Evolutionary conservation across 1,140 invertebrate species (phyloP), one percentile per base, ranked within the genome.

Genomic region (Notospermus geniculatus): DNA sequence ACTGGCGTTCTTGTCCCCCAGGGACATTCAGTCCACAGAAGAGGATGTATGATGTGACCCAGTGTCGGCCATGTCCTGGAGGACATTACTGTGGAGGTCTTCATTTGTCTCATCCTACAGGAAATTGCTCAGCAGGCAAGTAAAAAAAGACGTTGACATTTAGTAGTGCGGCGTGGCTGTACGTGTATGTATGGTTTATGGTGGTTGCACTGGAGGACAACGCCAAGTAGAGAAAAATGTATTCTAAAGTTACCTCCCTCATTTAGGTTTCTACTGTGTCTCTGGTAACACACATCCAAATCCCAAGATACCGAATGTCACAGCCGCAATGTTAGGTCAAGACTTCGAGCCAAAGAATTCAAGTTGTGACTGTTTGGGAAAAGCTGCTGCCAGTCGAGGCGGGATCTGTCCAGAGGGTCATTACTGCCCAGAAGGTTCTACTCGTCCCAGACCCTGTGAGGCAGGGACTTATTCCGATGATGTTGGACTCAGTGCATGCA

Each of bases 391-490:
- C 32, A 75, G 77, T 11, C 66, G 73, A 1, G 77, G 77, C 25
- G 77, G 77, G 0, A 57, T 77, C 2, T 79, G 77, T 69, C 74
- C 77, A 13, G 1, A 65, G 4, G 77, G 77, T 23, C 67, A 77
- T 56, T 74, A 72, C 59, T 79, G 77, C 63, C 74, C 72, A 0
- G 62, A 63, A 13, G 73, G 72, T 11, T 66, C 72, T 15, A 59
- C 59, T 2, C 39, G 57, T 25, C 68, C 77, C 7, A 39, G 64
- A 0, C 65, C 66, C 0, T 79, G 77, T 69, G 58, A 46, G 1
- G 63, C 74, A 19, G 77, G 77, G 29, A 75, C 63, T 2, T 79
- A 76, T 46, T 62, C 67, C 5, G 76, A 79, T 59, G 54, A 63
- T 56, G 66, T 68, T 9, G 73, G 72, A 23, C 65, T 69, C 46